These are phyloP conservation scores for Saxidomus purpurata DNA, from an alignment of 1,140 invertebrate species.

Conservation along the genomic window DNA sequence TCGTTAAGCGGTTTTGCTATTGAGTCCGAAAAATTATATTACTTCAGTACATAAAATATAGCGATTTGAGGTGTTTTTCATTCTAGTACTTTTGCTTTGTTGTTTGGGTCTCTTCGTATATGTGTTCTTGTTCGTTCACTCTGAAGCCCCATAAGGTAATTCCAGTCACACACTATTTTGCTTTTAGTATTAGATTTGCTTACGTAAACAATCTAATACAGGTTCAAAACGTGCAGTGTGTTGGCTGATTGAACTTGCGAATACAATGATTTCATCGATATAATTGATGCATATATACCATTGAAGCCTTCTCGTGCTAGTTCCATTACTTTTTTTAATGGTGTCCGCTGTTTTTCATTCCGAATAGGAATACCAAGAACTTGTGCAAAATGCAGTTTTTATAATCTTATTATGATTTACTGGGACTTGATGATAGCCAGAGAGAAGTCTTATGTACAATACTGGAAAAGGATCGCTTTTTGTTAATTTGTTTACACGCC, in stretches of 20 bases:
- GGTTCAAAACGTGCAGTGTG: neutral
- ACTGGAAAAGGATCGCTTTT: conserved; percentile 75
- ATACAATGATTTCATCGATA: conserved; percentile 25
- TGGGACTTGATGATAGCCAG: conserved; percentile 73
- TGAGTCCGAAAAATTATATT: conserved; percentile 16
- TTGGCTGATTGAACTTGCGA: neutral
- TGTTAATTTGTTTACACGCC: conserved; percentile 70
- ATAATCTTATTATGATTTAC: neutral
- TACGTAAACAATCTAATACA: neutral
- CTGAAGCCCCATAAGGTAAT: neutral
- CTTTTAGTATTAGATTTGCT: conserved; percentile 17
- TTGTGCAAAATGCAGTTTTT: conserved; percentile 66
- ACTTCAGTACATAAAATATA: too few species aligned
- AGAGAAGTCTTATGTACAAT: conserved; percentile 68
- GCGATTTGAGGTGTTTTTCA: conserved; percentile 11
- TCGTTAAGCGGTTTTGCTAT: conserved; percentile 1
- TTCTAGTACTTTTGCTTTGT: neutral
- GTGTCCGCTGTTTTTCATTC: conserved; percentile 67
- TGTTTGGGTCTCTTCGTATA: neutral
- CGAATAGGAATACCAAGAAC: conserved; percentile 73
- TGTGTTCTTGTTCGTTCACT: neutral
- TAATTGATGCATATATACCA: conserved; percentile 34
- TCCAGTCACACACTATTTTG: neutral
- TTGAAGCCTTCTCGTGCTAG: conserved; percentile 9
- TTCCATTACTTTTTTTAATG: conserved; percentile 65